phyloP scores from a whole-genome alignment of 2,797 vertebrate species.

The Stomatorhinus walkeri region DNA sequence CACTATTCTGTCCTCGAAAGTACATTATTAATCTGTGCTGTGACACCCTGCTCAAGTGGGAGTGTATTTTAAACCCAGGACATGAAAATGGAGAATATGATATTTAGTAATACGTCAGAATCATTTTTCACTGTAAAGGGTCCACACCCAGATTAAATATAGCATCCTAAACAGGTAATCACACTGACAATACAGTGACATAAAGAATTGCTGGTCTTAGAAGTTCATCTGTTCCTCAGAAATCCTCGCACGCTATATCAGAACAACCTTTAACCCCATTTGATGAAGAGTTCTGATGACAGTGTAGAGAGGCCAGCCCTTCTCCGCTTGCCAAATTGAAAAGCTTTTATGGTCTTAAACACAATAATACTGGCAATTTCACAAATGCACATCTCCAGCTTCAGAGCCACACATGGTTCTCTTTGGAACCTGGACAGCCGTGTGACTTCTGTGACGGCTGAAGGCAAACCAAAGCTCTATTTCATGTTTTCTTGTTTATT shows the following conservation, averaged over 20 bases:
- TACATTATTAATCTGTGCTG: neutral
- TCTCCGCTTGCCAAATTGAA: constrained; percentile 14
- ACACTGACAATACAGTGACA: neutral
- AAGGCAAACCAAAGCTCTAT: neutral
- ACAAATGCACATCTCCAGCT: neutral
- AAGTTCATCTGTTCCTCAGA: neutral
- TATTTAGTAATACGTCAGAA: neutral
- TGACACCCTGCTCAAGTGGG: neutral
- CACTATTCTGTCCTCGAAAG: neutral
- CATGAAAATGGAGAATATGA: neutral
- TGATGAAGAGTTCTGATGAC: constrained; percentile 1
- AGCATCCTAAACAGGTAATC: neutral
- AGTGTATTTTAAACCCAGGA: neutral
- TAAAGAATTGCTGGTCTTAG: neutral
- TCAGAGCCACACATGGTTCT: neutral
- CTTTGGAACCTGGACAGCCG: too few species aligned
- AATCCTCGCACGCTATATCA: neutral
- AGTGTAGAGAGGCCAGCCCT: neutral
- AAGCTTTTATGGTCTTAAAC: constrained; percentile 17
- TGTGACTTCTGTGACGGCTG: neutral
- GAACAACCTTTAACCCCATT: neutral
- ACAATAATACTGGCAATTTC: constrained; percentile 9
- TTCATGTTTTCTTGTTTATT: neutral
- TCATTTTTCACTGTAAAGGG: neutral
- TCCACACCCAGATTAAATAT: neutral